These are phyloP conservation scores for Gopherus evgoodei DNA, from an alignment of 2,113 vertebrate species.

Conservation along the genomic window DNA sequence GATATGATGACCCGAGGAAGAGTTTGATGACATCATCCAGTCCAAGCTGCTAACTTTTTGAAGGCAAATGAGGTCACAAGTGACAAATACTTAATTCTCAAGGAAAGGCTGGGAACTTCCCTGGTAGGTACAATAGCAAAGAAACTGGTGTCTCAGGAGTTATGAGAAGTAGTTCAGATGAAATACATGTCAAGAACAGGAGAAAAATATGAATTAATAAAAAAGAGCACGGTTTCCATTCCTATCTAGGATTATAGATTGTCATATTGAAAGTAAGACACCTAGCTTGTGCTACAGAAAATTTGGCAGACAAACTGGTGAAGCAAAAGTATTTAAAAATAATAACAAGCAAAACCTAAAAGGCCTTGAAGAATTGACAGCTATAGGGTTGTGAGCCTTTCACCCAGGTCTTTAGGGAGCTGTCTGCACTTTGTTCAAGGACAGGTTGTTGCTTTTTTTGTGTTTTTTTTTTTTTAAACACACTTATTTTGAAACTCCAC, in stretches of 20 bases:
- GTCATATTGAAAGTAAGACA: background rate
- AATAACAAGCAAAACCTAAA: slow-evolving; percentile 28
- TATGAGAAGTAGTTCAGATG: background rate
- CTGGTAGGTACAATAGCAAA: background rate
- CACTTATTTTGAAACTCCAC: slow-evolving; percentile 33
- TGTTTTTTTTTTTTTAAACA: slow-evolving; percentile 15
- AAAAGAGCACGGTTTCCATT: background rate
- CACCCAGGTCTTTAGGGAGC: background rate
- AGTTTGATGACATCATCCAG: background rate
- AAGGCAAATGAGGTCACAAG: background rate
- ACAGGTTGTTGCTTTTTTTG: background rate
- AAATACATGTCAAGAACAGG: background rate
- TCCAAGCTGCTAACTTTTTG: background rate
- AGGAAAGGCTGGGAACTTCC: background rate
- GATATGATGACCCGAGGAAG: background rate
- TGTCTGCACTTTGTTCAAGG: slow-evolving; percentile 14
- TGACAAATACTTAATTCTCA: background rate
- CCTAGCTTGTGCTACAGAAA: fast-evolving
- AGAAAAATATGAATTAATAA: background rate
- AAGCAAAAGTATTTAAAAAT: slow-evolving; percentile 43
- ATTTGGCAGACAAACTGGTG: background rate
- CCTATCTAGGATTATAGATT: background rate
- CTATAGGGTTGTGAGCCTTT: slow-evolving; percentile 39
- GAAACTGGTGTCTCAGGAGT: background rate
- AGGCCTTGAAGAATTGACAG: slow-evolving; percentile 30